Conservation (phyloP, 2,888 invertebrate species). For the Hedya salicella region DNA sequence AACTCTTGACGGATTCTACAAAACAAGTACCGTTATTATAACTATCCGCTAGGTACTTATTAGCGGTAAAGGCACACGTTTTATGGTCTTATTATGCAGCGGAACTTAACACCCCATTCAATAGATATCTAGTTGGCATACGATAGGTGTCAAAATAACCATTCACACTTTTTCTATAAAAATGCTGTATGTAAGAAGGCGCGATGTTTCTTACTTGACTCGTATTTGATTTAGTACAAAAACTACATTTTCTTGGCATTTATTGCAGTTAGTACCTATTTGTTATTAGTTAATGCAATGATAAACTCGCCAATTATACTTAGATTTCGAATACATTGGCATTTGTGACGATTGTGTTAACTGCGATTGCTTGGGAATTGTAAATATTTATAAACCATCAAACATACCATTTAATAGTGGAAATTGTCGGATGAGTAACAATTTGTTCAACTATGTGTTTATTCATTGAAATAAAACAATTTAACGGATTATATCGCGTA, state of each 20-base stretch:
- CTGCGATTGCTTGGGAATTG: constrained; percentile 25
- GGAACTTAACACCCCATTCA: constrained; percentile 3
- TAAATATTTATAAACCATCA: constrained; percentile 25
- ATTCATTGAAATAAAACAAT: too few species aligned
- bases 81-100: constrained; percentile 7
- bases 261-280: background rate
- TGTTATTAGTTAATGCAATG: background rate
- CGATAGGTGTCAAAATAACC: constrained; percentile 18
- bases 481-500: too few species aligned
- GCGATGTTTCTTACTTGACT: background rate
- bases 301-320: constrained; percentile 32
- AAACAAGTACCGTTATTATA: background rate
- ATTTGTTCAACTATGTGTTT: background rate
- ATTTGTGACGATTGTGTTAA: constrained; percentile 56
- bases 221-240: background rate
- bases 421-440: constrained; percentile 6
- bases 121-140: constrained; percentile 7
- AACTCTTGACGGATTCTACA: too few species aligned
- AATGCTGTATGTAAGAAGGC: background rate
- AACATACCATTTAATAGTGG: constrained; percentile 16
- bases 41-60: background rate
- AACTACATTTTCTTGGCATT: background rate
- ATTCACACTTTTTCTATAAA: background rate
- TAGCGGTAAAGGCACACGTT: constrained; percentile 1
- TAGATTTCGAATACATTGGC: constrained; percentile 40